Percentiles rank a stretch among this genome's conserved stretches.
Conservation (phyloP, 23 tunicate species). For the Phallusia fumigata region DNA sequence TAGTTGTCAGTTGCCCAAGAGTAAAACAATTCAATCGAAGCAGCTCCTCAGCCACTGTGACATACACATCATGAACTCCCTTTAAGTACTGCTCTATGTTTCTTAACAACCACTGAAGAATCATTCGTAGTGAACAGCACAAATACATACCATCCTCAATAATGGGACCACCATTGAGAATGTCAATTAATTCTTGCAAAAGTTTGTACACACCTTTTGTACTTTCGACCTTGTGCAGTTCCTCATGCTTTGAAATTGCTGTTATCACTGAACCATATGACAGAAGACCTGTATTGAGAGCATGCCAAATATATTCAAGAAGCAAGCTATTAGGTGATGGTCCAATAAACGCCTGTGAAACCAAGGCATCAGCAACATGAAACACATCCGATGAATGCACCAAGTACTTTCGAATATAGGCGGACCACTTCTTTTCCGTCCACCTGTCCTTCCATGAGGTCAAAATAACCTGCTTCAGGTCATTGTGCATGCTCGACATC, state of each 20-base stretch:
- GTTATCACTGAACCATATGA: slow-evolving; percentile 82
- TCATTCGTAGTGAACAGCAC: slow-evolving; percentile 62
- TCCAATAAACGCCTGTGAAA: slow-evolving; percentile 86
- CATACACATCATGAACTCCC: slow-evolving; percentile 43
- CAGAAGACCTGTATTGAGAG: slow-evolving; percentile 46
- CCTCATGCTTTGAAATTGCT: slow-evolving; percentile 86
- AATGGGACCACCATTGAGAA: slow-evolving; percentile 34
- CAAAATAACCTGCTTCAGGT: slow-evolving; percentile 61
- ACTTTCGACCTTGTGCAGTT: slow-evolving; percentile 57
- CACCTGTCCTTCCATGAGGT: slow-evolving; percentile 83
- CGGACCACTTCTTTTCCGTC: slow-evolving; percentile 82
- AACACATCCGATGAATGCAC: slow-evolving; percentile 58
- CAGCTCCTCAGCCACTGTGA: slow-evolving; percentile 37
- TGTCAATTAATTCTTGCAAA: slow-evolving; percentile 24
- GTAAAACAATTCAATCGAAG: slow-evolving; percentile 46
- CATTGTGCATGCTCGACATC: background rate
- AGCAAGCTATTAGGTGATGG: slow-evolving; percentile 61
- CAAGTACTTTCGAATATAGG: slow-evolving; percentile 43
- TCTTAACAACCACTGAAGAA: slow-evolving; percentile 79
- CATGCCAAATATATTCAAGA: slow-evolving; percentile 47
- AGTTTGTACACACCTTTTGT: slow-evolving; percentile 57
- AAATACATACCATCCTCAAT: slow-evolving; percentile 75
- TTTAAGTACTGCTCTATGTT: slow-evolving; percentile 77
- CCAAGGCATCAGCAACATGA: slow-evolving; percentile 74
- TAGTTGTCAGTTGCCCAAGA: slow-evolving; percentile 53